Conservation (phyloP, 2,888 invertebrate genomes). For the Cosmopolites sordidus region DNA sequence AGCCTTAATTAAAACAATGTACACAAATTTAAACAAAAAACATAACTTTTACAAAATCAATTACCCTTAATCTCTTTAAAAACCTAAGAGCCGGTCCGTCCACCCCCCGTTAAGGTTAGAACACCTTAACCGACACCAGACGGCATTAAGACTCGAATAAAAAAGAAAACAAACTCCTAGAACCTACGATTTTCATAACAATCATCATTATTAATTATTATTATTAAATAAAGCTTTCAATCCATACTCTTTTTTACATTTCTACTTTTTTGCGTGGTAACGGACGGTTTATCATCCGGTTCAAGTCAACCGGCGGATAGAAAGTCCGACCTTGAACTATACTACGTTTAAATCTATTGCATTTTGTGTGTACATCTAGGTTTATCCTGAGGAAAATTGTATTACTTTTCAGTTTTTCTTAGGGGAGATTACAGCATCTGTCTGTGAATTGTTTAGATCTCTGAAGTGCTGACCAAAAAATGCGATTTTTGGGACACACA, state of each 20-base stretch:
- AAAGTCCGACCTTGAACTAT: constrained; percentile 4
- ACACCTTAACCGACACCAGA: too few relatives aligned
- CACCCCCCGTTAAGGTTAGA: too few relatives aligned
- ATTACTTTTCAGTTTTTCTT: constrained; percentile 17
- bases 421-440: constrained; percentile 9
- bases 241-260: constrained; percentile 18
- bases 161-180: background rate
- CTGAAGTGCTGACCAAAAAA: too few relatives aligned
- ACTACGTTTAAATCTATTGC: constrained; percentile 25
- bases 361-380: constrained; percentile 26
- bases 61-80: constrained; percentile 12
- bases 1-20: constrained; percentile 25
- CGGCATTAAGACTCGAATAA: too few relatives aligned
- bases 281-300: background rate
- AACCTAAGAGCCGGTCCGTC: background rate
- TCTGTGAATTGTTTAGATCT: background rate
- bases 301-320: background rate
- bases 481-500: background rate
- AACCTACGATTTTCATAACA: background rate
- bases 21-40: constrained; percentile 25
- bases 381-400: constrained; percentile 28
- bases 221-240: constrained; percentile 25
- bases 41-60: constrained; percentile 18
- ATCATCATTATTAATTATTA: constrained; percentile 14
- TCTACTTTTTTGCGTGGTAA: constrained; percentile 2